Evolutionary conservation across 1,140 invertebrate genomes (phyloP), one percentile per base, ranked within the genome.

Genomic region (Venturia canescens): DNA sequence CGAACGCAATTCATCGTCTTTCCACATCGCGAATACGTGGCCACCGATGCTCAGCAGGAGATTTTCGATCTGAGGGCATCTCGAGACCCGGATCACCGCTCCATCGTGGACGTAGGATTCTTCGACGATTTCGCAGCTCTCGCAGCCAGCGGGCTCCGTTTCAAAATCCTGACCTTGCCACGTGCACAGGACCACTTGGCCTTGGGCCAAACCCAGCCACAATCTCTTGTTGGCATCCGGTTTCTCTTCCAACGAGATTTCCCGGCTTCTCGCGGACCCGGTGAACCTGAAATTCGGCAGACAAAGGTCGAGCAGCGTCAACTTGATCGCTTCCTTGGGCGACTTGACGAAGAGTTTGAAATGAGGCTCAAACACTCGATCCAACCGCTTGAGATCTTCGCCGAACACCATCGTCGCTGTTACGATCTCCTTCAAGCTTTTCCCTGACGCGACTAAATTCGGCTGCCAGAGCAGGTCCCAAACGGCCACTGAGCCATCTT

Each of bases 31-130:
- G 80, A 95, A 93, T 7, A 94, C 86, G 78, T 87, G 91, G 3
- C 94, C 93, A 1, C 94, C 94, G 9, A 94, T 91, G 0, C 93
- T 93, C 7, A 95, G 87, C 38, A 94, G 93, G 3, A 95, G 83
- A 63, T 94, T 88, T n/a, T 87, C 87, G 29, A 93, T 87, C 82
- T 94, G 93, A 1, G 93, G 92, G 86, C 94, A 95, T 84, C 93
- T 92, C 18, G 91, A 83, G 27, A 94, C 90, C 16, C 92, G 88
- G 1, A 91, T 88, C 15, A 96, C 87, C 7, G 94, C 93, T 1
- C 95, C 95, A 84, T 96, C 94, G 84, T 96, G 95, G 70, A 94
- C 93, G 84, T 83, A 91, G 88, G 85, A 92, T 84, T 80, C 86
- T 84, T 70, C 88, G 60, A 86, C 89, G 84, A 87, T 89, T 87